Conservation (phyloP, 2,888 invertebrate species). For the Pachydiplax longipennis region DNA sequence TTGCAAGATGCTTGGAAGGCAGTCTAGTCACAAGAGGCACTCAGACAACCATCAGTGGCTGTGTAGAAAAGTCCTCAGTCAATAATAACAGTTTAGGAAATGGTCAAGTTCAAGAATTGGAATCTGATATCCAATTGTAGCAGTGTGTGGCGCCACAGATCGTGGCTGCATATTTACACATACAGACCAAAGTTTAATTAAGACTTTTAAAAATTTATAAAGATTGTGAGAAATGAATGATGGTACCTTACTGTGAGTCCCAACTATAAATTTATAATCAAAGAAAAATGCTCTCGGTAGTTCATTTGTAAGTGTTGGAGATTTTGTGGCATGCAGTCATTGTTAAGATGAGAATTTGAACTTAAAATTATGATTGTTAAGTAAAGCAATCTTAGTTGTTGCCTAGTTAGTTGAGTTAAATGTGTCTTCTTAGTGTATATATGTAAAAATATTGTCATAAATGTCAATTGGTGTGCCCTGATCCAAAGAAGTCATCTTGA, state of each 20-base stretch:
- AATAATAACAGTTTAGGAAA: slow-evolving; percentile 28
- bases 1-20: background rate
- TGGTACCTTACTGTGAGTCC: background rate
- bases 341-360: slow-evolving; percentile 4
- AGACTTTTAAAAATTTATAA: background rate
- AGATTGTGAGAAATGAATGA: no score
- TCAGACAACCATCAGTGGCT: slow-evolving; percentile 15
- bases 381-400: background rate
- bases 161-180: background rate
- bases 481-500: no score
- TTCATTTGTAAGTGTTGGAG: background rate
- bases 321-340: background rate
- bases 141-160: background rate
- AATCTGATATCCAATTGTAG: slow-evolving; percentile 13
- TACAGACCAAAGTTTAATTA: background rate
- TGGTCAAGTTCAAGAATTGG: background rate
- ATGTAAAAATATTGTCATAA: no score
- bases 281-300: slow-evolving; percentile 36
- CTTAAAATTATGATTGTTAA: background rate
- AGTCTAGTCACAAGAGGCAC: background rate
- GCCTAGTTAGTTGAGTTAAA: background rate
- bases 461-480: no score
- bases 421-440: no score
- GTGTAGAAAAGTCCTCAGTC: background rate
- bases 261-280: background rate